Evolutionary conservation across 92 coral and sea anemone genomes (phyloP), one percentile per base, ranked within the genome.

Genomic region (Pocillopora grandis): DNA sequence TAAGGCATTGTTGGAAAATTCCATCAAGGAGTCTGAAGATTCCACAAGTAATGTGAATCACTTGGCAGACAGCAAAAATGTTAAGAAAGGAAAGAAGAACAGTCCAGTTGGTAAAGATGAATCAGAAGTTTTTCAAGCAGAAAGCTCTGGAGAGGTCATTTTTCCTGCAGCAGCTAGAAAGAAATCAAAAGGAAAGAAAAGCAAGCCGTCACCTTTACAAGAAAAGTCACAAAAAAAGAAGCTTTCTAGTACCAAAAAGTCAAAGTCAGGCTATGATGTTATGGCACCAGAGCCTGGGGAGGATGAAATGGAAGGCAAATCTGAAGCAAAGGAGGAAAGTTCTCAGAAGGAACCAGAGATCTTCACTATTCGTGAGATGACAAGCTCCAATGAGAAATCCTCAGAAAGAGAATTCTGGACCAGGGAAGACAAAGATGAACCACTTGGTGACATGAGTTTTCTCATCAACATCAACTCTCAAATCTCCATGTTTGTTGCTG

Each of bases 391-490:
- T 49, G 64, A 23, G 20, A 62, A 74, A 21, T 74, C 72, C 14
- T 12, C 73, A 31, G 63, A n/a, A 16, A 55, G 66, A 63, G 62
- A 79, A 19, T 65, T 9, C 12, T 19, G 67, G 55, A 59, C n/a
- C 21, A 37, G 8, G 35, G 59, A 82, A 2, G 91, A 81, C 9
- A 23, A 78, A 36, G 95, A 94, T 49, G 98, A 89, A 21, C 80
- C 85, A 14, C 90, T 94, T 13, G 95, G 93, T 21, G 92, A 96
- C 76, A 87, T 96, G 85, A 85, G 87, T 77, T 96, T 96, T 59
- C 92, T 96, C 52, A 89, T 96, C 35, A 92, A 90, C 57, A 85
- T 95, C 58, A 96, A 96, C 87, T 90, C 92, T 49, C 86, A 72
- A 91, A 95, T 96, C 64, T 85, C 98, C 9, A 74, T 90, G n/a